Evolutionary conservation across 2,888 invertebrate genomes (phyloP).

Genomic region (Mimas tiliae): DNA sequence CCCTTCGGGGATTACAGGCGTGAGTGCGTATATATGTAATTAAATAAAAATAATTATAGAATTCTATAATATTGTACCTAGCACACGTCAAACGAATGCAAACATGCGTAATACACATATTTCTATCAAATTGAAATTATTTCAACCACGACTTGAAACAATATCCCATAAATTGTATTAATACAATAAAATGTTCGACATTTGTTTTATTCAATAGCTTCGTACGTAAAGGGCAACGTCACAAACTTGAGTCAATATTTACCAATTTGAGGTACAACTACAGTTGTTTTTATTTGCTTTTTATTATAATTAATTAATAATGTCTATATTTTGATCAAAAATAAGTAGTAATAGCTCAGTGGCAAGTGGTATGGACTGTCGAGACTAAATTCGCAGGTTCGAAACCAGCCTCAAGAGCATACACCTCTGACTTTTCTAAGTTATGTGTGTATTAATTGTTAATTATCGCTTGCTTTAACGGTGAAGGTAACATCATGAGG

Average conservation of each 20-base stretch:
- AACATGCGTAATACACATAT: background rate
- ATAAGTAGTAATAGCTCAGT: too few relatives aligned
- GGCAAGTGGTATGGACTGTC: too few relatives aligned
- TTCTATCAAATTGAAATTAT: conserved; percentile 14
- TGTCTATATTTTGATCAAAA: too few relatives aligned
- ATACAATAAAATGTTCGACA: background rate
- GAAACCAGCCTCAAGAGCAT: too few relatives aligned
- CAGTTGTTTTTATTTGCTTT: background rate
- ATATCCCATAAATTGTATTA: background rate
- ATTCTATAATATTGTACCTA: background rate
- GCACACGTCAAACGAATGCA: background rate
- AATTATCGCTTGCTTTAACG: too few relatives aligned
- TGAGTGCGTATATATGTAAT: too few relatives aligned
- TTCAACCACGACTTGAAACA: conserved; percentile 23
- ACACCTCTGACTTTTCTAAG: too few relatives aligned
- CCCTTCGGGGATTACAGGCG: too few relatives aligned
- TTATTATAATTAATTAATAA: too few relatives aligned
- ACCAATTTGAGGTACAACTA: background rate
- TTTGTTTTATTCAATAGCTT: conserved; percentile 5
- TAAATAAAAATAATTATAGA: background rate
- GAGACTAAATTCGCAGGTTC: too few relatives aligned
- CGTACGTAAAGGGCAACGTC: background rate
- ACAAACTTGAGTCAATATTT: background rate
- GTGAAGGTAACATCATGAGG: too few relatives aligned
- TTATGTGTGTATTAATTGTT: too few relatives aligned